These are phyloP conservation scores for Chlamydotis undulata DNA, from an alignment of 2,113 vertebrate genomes.

Conservation along the genomic window DNA sequence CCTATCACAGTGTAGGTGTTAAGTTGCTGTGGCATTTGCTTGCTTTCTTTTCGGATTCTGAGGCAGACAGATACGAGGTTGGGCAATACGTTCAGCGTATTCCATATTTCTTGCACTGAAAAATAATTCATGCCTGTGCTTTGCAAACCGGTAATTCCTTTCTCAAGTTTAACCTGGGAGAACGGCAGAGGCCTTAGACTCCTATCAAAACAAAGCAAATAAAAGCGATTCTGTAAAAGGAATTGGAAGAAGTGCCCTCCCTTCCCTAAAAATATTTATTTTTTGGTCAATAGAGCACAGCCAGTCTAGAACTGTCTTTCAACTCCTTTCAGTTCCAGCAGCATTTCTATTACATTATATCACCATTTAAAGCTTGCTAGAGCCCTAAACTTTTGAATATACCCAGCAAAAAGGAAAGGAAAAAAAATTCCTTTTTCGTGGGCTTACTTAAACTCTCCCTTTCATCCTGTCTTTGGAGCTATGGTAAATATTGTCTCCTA, in stretches of 20 bases:
- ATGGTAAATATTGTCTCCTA: not conserved
- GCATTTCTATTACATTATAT: not conserved
- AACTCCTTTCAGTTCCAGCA: not conserved
- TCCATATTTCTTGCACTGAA: not conserved
- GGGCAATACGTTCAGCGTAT: not conserved
- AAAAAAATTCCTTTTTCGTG: not conserved
- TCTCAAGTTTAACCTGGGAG: not conserved
- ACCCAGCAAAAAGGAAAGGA: not conserved
- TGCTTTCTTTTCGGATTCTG: not conserved
- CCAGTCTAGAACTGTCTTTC: conserved; percentile 1
- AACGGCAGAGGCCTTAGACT: not conserved
- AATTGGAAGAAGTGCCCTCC: not conserved
- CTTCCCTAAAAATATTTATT: not conserved
- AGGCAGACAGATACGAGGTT: not conserved
- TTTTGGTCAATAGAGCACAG: not conserved
- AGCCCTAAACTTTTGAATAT: not conserved
- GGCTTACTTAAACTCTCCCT: not conserved
- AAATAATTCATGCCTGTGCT: not conserved
- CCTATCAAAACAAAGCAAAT: conserved; percentile 21
- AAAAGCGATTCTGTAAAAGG: not conserved
- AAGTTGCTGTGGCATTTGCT: not conserved
- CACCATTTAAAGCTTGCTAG: not conserved
- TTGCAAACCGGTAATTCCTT: not conserved
- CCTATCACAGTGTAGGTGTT: not conserved
- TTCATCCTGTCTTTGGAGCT: not conserved